Conservation (phyloP, 2,113 vertebrate species). For the Collichthys lucidus region DNA sequence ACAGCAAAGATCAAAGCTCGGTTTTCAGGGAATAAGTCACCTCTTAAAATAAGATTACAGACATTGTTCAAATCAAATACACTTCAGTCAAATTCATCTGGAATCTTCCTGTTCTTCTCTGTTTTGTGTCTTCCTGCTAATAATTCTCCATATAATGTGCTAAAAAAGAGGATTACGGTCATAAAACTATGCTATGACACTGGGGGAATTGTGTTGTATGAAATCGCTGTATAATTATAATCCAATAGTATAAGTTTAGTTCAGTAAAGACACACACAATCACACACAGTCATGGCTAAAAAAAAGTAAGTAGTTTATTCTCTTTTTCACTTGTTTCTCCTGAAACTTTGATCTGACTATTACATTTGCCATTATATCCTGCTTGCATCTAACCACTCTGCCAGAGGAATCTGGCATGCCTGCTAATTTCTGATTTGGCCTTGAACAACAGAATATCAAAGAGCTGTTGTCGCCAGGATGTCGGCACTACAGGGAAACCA, state of each 20-base stretch:
- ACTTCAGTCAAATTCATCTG: not conserved
- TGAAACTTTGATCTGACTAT: not conserved
- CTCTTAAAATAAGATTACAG: not conserved
- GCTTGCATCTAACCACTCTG: constrained; percentile 30
- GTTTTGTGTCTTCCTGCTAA: not conserved
- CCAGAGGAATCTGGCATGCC: constrained; percentile 62
- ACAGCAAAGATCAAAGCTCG: not conserved
- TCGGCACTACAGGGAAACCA: constrained; percentile 46
- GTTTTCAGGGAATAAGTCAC: not conserved
- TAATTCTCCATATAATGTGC: not conserved
- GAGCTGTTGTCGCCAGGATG: constrained; percentile 45
- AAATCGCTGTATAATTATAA: not conserved
- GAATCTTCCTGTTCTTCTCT: not conserved
- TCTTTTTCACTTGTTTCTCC: not conserved
- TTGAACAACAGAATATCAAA: constrained; percentile 71
- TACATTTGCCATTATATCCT: not conserved
- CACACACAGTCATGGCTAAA: not conserved
- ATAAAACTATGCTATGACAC: not conserved
- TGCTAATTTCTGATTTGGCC: constrained; percentile 72
- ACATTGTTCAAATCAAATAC: not conserved
- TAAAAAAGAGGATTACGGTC: not conserved
- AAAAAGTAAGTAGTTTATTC: not conserved
- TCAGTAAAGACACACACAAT: no score
- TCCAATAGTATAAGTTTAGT: not conserved
- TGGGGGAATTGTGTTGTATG: not conserved